Conservation (phyloP, 2,888 invertebrate species). For the Pycnomerus fuliginosus region DNA sequence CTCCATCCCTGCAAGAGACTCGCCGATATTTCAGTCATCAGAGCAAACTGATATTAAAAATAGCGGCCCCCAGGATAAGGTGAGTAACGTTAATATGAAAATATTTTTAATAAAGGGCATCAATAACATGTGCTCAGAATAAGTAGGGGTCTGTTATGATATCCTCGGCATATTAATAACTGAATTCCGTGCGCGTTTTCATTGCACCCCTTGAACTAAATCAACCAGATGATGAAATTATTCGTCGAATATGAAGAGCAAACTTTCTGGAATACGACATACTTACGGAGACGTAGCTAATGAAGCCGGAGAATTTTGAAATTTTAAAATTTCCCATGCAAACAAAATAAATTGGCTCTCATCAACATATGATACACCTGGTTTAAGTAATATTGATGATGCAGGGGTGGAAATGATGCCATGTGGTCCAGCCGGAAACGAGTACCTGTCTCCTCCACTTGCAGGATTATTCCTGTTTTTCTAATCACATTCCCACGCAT, state of each 20-base stretch:
- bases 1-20: too few species aligned
- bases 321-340: too few species aligned
- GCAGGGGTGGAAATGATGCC: too few species aligned
- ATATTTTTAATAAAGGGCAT: conserved; percentile 37
- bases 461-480: too few species aligned
- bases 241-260: conserved; percentile 22
- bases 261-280: conserved; percentile 16
- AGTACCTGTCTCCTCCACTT: too few species aligned
- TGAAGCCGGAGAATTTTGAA: background rate
- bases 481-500: background rate
- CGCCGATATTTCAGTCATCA: too few species aligned
- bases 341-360: too few species aligned
- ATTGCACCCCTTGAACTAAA: conserved; percentile 27
- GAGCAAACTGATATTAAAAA: too few species aligned
- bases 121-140: conserved; percentile 28
- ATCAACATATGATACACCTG: too few species aligned
- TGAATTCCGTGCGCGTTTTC: conserved; percentile 31
- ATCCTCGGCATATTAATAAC: conserved; percentile 37
- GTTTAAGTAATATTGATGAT: too few species aligned
- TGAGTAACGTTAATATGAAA: conserved; percentile 25
- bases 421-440: too few species aligned
- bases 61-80: too few species aligned
- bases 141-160: conserved; percentile 29
- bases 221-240: conserved; percentile 27
- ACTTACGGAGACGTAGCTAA: conserved; percentile 1